phyloP scores from a whole-genome alignment of 2,113 vertebrate genomes.

The Nyctereutes procyonoides region DNA sequence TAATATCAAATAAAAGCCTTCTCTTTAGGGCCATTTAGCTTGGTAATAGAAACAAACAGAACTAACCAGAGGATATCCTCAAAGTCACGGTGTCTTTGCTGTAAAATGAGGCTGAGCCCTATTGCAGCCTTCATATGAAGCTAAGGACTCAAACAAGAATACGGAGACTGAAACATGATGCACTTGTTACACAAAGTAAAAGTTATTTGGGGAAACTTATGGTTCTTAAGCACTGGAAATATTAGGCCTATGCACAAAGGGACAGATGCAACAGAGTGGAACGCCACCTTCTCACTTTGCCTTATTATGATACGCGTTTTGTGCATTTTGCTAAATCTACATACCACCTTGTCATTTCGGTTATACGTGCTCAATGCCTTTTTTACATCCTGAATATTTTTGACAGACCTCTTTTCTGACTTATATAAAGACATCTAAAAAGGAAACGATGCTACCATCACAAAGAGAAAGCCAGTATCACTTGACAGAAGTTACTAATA shows the following conservation, averaged over 20 bases:
- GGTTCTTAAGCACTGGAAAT: not conserved
- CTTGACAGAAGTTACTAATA: not conserved
- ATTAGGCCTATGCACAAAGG: not conserved
- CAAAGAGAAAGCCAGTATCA: not conserved
- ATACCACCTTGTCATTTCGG: not conserved
- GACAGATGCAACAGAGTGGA: not conserved
- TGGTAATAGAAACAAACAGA: not conserved
- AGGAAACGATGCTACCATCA: not conserved
- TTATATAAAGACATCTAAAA: not conserved
- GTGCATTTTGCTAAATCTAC: not conserved
- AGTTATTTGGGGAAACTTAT: not conserved
- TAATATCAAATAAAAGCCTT: not conserved
- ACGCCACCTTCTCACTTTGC: not conserved
- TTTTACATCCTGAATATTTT: not conserved
- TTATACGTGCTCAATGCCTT: accelerated
- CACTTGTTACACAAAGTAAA: not conserved
- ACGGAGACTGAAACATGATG: not conserved
- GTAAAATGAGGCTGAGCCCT: not conserved
- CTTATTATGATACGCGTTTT: not conserved
- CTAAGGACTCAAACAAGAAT: not conserved
- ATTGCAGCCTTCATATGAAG: not conserved
- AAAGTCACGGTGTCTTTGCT: not conserved
- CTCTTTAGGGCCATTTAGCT: not conserved
- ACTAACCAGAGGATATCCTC: not conserved
- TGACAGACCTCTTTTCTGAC: not conserved